Conservation (phyloP, 2,797 vertebrate species). For the Meriones psammophilus region DNA sequence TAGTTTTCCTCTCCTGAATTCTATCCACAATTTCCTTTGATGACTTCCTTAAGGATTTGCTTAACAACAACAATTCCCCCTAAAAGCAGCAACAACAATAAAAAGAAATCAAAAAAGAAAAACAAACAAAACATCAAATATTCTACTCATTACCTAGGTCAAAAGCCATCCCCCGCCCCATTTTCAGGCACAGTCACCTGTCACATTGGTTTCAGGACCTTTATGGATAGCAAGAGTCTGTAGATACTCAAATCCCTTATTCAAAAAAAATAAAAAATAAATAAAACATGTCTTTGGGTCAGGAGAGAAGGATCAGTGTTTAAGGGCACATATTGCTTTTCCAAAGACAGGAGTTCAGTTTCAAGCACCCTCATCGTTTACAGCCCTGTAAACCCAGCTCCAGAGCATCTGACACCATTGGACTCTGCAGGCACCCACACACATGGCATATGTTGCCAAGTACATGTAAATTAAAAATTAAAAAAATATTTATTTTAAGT, state of each 20-base stretch:
- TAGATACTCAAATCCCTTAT: neutral
- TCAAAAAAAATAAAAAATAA: neutral
- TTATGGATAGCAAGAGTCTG: neutral
- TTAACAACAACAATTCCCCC: neutral
- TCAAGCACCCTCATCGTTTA: neutral
- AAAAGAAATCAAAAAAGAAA: no score
- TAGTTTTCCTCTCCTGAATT: neutral
- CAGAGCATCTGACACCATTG: neutral
- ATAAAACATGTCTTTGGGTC: neutral
- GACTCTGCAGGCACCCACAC: neutral
- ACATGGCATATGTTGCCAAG: neutral
- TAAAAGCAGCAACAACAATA: no score
- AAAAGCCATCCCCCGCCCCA: neutral
- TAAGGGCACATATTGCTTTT: neutral
- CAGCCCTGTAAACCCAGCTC: neutral
- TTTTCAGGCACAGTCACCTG: neutral
- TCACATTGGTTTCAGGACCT: neutral
- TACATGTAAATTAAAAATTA: neutral
- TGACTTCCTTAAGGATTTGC: neutral
- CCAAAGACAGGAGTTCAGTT: neutral
- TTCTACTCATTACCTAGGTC: neutral
- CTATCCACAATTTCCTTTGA: neutral
- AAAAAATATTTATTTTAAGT: neutral
- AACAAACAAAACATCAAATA: neutral
- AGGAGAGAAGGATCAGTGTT: neutral